A percentile compares a stretch with the other conserved stretches of the same genome.
Conservation (phyloP, 2,113 vertebrate species). For the Ceyx cyanopectus region DNA sequence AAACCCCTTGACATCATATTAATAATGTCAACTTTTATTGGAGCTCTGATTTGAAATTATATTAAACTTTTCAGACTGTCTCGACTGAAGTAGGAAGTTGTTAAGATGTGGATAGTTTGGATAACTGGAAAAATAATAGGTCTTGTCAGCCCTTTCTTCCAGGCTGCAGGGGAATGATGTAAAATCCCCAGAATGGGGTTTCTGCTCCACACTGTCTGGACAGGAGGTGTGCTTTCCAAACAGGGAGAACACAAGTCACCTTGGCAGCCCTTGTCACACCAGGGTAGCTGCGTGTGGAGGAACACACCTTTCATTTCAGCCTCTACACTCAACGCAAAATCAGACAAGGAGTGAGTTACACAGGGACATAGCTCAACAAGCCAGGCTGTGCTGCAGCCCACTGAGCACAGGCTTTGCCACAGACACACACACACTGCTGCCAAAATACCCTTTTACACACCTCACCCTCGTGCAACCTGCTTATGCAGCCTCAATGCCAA, state of each 20-base stretch:
- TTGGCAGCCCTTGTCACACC: accelerated
- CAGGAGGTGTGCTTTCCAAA: neutral
- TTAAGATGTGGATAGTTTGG: slow-evolving; percentile 62
- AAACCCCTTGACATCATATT: slow-evolving; percentile 79
- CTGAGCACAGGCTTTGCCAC: accelerated
- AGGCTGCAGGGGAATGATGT: neutral
- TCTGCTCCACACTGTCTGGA: neutral
- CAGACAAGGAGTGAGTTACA: accelerated
- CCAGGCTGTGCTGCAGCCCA: neutral
- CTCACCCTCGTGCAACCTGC: accelerated
- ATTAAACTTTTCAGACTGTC: slow-evolving; percentile 81
- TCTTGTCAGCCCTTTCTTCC: slow-evolving; percentile 20
- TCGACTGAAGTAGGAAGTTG: slow-evolving; percentile 70
- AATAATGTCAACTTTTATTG: slow-evolving; percentile 82
- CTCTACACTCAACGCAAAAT: accelerated
- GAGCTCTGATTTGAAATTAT: slow-evolving; percentile 79
- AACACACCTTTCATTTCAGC: accelerated
- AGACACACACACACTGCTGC: neutral
- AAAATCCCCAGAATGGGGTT: accelerated
- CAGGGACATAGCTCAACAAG: accelerated
- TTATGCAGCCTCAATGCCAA: neutral
- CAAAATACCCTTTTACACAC: accelerated
- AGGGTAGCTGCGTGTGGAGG: accelerated
- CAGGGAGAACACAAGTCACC: accelerated
- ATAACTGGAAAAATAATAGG: slow-evolving; percentile 37